Percentiles rank a stretch among this genome's conserved stretches.
Evolutionary conservation across 2,888 invertebrate genomes (phyloP).

Genomic region (Amphipoea lucens): DNA sequence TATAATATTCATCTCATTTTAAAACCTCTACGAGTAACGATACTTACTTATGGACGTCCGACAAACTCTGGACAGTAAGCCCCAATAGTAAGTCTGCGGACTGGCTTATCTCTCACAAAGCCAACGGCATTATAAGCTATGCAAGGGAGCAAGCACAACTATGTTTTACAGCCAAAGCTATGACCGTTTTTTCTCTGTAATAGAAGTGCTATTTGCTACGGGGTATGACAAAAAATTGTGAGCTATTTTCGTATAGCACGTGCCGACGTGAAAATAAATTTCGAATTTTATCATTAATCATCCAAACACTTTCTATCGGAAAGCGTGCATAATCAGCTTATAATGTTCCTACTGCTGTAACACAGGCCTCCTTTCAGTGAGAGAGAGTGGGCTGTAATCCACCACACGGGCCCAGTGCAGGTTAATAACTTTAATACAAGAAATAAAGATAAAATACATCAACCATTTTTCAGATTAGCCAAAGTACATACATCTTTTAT

Average conservation of each 20-base stretch:
- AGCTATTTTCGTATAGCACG: background rate
- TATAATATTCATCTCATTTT: background rate
- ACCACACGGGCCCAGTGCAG: background rate
- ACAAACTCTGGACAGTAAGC: conserved; percentile 1
- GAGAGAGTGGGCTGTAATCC: too few relatives aligned
- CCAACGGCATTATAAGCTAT: background rate
- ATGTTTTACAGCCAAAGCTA: background rate
- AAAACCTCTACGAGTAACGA: background rate
- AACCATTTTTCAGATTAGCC: too few relatives aligned
- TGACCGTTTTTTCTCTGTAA: background rate
- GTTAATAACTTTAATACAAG: too few relatives aligned
- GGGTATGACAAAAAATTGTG: background rate
- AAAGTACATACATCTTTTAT: too few relatives aligned
- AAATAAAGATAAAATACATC: too few relatives aligned
- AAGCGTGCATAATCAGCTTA: background rate
- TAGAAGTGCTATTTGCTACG: background rate
- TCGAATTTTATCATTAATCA: background rate
- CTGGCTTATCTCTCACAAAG: background rate
- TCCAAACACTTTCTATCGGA: background rate
- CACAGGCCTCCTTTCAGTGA: background rate
- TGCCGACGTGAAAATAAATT: background rate
- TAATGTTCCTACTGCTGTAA: background rate
- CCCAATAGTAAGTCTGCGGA: background rate
- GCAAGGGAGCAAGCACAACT: background rate
- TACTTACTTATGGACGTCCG: background rate